Base-by-base conservation (phyloP, 2,797 vertebrate species). In the Neostethus bicornis region DNA sequence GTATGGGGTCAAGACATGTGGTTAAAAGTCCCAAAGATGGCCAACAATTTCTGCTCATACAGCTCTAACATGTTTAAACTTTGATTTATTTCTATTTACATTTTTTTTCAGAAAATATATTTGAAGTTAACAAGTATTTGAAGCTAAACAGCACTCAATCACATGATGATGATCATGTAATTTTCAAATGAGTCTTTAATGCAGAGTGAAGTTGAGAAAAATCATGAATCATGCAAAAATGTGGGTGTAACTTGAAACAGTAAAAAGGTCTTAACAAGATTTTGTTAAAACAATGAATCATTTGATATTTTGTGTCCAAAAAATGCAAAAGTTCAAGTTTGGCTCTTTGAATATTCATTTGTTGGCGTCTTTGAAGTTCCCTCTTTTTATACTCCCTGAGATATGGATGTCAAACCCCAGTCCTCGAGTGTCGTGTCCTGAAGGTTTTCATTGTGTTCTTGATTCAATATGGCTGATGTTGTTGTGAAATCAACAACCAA, bases 231-330 rank as follows among this genome's bases (percentile, higher is more conserved):
- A 84, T 32, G 63, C 41, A 48, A 26, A n/a, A 43, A 57, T 62
- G 77, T 85, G 79, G 79, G 80, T 62, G 73, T 67, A 51, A 25
- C 50, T 54, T 61, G 61, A 38, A 56, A 68, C 21, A 49, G 44
- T 20, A 64, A 61, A 64, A 63, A 73, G 72, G 62, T 82, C 75
- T 68, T n/a, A 44, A 77, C 32, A 62, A 59, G 68, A 70, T 68
- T 73, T 79, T 53, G 53, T 68, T 64, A 75, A 78, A 53, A 71
- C n/a, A 60, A 54, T 85, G 73, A 81, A 70, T 84, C 80, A 79
- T 80, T 50, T 80, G 76, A 58, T 70, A 77, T 80, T 83, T 69
- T 2, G 42, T 72, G 50, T 60, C 38, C 64, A 35, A 65, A 19
- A 21, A 21, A 23, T 69, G 10, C 61, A 59, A 76, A 38, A 68